These are phyloP conservation scores for Portunus trituberculatus DNA, from an alignment of 1,140 invertebrate genomes.

Conservation along the genomic window DNA sequence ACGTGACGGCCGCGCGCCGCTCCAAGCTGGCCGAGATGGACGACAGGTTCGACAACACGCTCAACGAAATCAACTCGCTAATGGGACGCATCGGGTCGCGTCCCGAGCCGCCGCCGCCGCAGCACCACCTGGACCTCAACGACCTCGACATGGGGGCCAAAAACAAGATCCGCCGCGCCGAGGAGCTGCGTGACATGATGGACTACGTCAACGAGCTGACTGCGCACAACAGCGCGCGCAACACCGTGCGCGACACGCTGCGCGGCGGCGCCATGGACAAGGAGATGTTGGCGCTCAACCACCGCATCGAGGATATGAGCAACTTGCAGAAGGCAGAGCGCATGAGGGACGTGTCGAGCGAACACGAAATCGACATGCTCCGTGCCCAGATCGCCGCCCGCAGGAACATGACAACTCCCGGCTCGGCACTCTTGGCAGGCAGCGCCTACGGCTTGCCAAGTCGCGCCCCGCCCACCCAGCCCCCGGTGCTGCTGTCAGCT, in stretches of 20 bases:
- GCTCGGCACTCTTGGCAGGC: not conserved
- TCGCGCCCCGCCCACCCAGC: not conserved
- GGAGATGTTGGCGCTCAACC: slow-evolving; percentile 49
- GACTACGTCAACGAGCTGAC: slow-evolving; percentile 76
- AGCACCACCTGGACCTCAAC: slow-evolving; percentile 24
- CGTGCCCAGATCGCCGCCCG: slow-evolving; percentile 48
- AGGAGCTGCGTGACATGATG: slow-evolving; percentile 65
- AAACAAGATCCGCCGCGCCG: slow-evolving; percentile 57
- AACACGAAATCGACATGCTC: slow-evolving; percentile 53
- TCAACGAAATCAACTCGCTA: slow-evolving; percentile 59
- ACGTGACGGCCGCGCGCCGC: slow-evolving; percentile 55
- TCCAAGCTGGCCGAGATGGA: slow-evolving; percentile 65
- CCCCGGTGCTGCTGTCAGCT: not conserved
- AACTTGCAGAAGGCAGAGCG: slow-evolving; percentile 54
- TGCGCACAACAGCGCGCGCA: slow-evolving; percentile 67
- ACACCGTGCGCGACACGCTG: slow-evolving; percentile 63
- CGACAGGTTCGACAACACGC: slow-evolving; percentile 67
- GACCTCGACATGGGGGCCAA: slow-evolving; percentile 53
- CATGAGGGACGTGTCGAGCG: slow-evolving; percentile 14
- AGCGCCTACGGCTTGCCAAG: not conserved
- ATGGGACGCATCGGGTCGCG: slow-evolving; percentile 63
- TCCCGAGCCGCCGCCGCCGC: not conserved
- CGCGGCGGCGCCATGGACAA: slow-evolving; percentile 69
- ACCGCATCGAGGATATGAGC: slow-evolving; percentile 59
- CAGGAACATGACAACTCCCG: slow-evolving; percentile 28